phyloP scores from a whole-genome alignment of 2,888 invertebrate genomes.

The Villa cingulata region DNA sequence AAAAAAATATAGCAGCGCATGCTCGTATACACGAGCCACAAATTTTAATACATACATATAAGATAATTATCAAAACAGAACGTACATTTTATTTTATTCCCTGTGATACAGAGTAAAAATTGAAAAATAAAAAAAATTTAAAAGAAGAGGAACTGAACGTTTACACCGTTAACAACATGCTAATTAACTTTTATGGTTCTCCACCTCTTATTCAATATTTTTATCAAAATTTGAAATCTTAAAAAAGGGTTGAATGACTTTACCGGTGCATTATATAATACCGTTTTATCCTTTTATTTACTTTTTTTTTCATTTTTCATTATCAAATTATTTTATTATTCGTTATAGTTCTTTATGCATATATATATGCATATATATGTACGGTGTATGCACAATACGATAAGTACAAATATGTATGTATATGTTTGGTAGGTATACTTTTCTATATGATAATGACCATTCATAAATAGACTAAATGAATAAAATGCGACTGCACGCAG shows the following conservation, averaged over 20 bases:
- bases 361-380: no score
- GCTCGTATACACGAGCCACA: not conserved
- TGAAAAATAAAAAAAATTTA: not conserved
- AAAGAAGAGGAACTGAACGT: not conserved
- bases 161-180: conserved; percentile 3
- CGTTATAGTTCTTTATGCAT: no score
- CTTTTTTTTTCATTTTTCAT: no score
- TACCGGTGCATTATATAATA: not conserved
- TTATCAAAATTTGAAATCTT: conserved; percentile 8
- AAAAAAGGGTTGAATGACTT: not conserved
- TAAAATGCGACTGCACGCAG: not conserved
- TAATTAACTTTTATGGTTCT: conserved; percentile 15
- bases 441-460: no score
- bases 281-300: not conserved
- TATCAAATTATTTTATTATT: not conserved
- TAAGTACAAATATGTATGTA: no score
- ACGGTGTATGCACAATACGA: not conserved
- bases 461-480: not conserved
- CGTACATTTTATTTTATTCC: not conserved
- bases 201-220: conserved; percentile 10
- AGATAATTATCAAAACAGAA: conserved; percentile 5
- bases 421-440: no score
- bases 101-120: not conserved
- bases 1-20: not conserved
- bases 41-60: not conserved